These are phyloP conservation scores for Baronia brevicornis DNA, from an alignment of 2,888 invertebrate species.

Conservation along the genomic window DNA sequence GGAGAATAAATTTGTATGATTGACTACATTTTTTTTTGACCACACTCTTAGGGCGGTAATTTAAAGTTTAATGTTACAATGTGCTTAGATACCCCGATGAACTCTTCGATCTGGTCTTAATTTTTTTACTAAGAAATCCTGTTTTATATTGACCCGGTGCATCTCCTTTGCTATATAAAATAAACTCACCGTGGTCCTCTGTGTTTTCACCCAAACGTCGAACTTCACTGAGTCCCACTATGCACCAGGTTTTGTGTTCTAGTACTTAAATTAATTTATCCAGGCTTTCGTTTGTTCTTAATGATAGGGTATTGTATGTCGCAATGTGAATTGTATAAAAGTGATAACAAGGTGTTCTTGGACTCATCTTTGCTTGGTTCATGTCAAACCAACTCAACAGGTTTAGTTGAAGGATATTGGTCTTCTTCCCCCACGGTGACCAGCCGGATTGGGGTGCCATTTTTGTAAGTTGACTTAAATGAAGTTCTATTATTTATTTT, in stretches of 20 bases:
- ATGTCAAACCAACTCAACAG: too few relatives aligned
- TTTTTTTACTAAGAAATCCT: conserved; percentile 19
- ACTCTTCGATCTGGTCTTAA: conserved; percentile 18
- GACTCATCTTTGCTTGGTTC: background rate
- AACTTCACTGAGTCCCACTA: conserved; percentile 7
- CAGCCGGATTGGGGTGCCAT: too few relatives aligned
- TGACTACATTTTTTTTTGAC: conserved; percentile 10
- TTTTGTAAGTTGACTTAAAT: too few relatives aligned
- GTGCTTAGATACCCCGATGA: conserved; percentile 20
- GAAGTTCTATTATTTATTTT: too few relatives aligned
- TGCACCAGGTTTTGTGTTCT: background rate
- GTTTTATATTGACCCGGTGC: conserved; percentile 15
- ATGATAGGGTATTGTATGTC: background rate
- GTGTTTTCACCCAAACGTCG: background rate
- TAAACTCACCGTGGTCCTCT: conserved; percentile 5
- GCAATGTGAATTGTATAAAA: background rate
- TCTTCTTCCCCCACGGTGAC: too few relatives aligned
- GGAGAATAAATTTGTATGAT: conserved; percentile 16
- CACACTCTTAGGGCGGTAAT: conserved; percentile 3
- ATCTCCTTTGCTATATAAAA: conserved; percentile 14
- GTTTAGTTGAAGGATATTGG: too few relatives aligned
- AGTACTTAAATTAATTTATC: background rate
- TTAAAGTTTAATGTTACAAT: conserved; percentile 19
- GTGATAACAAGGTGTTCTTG: background rate
- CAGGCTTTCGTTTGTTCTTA: conserved; percentile 1